Evolutionary conservation across 2,888 invertebrate species (phyloP), one percentile per base, ranked within the genome.

Genomic region (Subacronicta megacephala): DNA sequence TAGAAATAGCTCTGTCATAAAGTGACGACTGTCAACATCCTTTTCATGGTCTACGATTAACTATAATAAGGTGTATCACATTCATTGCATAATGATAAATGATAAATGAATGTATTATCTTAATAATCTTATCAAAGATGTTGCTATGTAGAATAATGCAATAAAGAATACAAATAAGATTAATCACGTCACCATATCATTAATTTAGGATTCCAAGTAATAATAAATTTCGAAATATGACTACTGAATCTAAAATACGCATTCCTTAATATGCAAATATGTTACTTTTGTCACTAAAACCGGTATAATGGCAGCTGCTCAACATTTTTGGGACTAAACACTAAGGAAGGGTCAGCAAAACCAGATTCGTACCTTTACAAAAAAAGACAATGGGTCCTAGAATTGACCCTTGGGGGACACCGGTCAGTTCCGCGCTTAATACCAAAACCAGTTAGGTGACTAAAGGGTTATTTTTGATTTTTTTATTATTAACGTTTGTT

Each of bases 261-360:
- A 64, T 80, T 77, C 72, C 53, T 50, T 55, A 74, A 74, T 77
- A 78, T 73, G 68, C 75, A 59, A 74, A 64, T 69, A 31, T 18
- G 75, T 57, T 45, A 57, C 59, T 61, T 72, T 86, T 85, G 83
- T 84, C 72, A 71, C 72, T 49, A 68, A 78, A 88, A 86, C 86
- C 82, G 82, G 85, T 85, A 77, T 63, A 47, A 62, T 44, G 82
- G 86, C 93, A 93, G 93, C 93, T 92, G 93, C 84, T 78, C 76
- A 64, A 68, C 40, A 62, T 53, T 67, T 74, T 62, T 10, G 75
- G 80, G 85, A 82, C 81, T 80, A 79, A 84, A 88, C 87, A 88
- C 86, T 85, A 92, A 90, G 91, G 84, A 92, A 92, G 93, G 93
- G 93, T 93, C 93, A 93, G 85, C 72, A 70, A 71, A 92, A 93